Evolutionary conservation across 2,888 invertebrate genomes (phyloP).

Genomic region (Zygaena filipendulae): DNA sequence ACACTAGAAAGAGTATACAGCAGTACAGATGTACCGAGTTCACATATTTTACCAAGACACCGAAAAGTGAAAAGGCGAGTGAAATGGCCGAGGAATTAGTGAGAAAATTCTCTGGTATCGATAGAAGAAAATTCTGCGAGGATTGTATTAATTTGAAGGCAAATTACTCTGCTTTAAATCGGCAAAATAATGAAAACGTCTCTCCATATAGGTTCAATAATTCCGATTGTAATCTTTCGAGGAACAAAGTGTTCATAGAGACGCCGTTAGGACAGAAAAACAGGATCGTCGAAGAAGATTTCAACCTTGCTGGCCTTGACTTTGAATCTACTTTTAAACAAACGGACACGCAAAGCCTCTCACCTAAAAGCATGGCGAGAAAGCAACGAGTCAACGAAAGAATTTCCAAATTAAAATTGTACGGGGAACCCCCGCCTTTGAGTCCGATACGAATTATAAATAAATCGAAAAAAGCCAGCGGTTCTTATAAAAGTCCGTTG

Average conservation of each 20-base stretch:
- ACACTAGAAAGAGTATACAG: constrained; percentile 58
- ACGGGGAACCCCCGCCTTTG: constrained; percentile 67
- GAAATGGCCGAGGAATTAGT: constrained; percentile 52
- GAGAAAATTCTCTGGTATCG: constrained; percentile 24
- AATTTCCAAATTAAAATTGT: constrained; percentile 59
- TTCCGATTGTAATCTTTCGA: constrained; percentile 31
- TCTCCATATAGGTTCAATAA: constrained; percentile 41
- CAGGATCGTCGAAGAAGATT: constrained; percentile 25
- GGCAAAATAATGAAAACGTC: constrained; percentile 31
- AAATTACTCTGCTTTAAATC: constrained; percentile 24
- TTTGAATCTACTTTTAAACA: constrained; percentile 55
- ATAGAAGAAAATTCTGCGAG: constrained; percentile 29
- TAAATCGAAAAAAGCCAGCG: constrained; percentile 36
- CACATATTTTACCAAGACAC: constrained; percentile 70
- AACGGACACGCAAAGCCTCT: constrained; percentile 30
- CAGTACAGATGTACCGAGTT: constrained; percentile 72
- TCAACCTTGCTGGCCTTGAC: constrained; percentile 47
- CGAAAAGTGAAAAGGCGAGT: constrained; percentile 60
- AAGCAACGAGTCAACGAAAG: constrained; percentile 43
- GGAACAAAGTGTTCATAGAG: constrained; percentile 37
- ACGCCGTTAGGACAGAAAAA: constrained; percentile 28
- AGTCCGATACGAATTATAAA: constrained; percentile 54
- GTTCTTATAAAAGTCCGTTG: constrained; percentile 47
- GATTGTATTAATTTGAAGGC: constrained; percentile 40
- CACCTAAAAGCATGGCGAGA: constrained; percentile 31